Base-by-base conservation (phyloP, 2,888 invertebrate species). In the Cremastobaeus sp. region DNA sequence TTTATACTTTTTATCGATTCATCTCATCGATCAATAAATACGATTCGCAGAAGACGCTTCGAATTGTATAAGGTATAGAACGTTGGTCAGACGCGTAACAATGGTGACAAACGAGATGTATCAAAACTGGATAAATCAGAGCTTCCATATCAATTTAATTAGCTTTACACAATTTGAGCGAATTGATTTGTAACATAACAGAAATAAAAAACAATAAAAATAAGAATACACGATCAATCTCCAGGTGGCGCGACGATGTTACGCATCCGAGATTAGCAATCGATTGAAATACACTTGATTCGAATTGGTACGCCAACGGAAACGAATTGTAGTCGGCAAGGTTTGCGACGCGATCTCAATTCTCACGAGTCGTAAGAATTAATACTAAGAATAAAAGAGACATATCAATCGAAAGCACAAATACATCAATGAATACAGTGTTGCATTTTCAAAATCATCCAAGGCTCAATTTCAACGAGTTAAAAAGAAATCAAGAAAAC, bases 181-280 rank as follows among this genome's bases (percentile, higher is more conserved):
- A 32, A 32, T n/a, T 8, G 11, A 32, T 11, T 3, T n/a, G 11
- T n/a, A 32, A 32, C 32, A 11, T 25, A 32, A 11, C 11, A 2
- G 20, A 3, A 47, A 17, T 17, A 11, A 30, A 4, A 30, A 47
- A 47, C 8, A 18, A 3, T 11, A 21, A 41, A 41, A 45, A 5
- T 14, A 14, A 5, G 20, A 4, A 43, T 8, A 21, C 3, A 14
- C 25, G 15, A 15, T 5, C 30, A 15, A 9, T 12, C 25, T 25
- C 25, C 4, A 64, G 32, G 30, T 35, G 14, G 43, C 45, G 35
- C 28, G 18, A 11, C 52, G 43, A 55, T 47, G 65, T 65, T 47
- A 65, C 65, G 30, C 65, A 47, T 30, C 55, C 48, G 32, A 65
- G n/a, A 1, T 43, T 50, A 65, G 54, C 28, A 54, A 55, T 55